Base-by-base conservation (phyloP, 2,797 vertebrate genomes). In the Pipistrellus pipistrellus region DNA sequence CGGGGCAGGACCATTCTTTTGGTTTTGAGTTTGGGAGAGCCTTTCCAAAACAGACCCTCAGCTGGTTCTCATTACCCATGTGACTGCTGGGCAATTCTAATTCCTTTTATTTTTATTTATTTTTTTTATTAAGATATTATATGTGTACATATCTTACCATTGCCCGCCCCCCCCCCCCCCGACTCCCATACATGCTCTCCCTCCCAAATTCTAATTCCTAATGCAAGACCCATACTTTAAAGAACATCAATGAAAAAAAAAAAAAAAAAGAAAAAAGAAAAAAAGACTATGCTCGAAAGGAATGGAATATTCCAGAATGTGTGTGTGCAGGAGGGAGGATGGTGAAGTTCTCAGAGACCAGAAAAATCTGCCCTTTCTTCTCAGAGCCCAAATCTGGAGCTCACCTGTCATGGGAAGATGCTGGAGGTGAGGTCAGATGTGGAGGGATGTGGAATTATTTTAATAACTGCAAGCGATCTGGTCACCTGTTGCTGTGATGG, bases 31-130 rank as follows among this genome's bases (percentile, higher is more conserved):
- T 91, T 93, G 73, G 96, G 95, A 75, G 38, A 85, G 32, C 46
- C 68, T 96, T 96, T 76, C 94, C 94, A 86, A 90, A 94, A 90
- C 85, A 96, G 91, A 88, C 53, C 76, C 38, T 87, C 95, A 72
- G 84, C 88, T 95, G 96, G 73, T 86, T 93, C 89, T 93, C 87
- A 81, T 95, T 90, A 87, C 53, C 66, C 53, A 6, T 32, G 59
- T 72, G 88, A 88, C 73, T 38, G 71, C 87, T 77, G 83, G 83
- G 44, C 95, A 84, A 84, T 68, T 82, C 73, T 81, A 38, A 77
- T 62, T 81, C 85, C 80, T 75, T 41, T 41, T 6, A 38, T 38
- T 41, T 41, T 41, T 41, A 35, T 35, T 35, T 35, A 35, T 7
- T 41, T 41, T 41, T 41, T 41, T 41, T 41, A 41, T 41, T 6